Evolutionary conservation across 2,888 invertebrate genomes (phyloP), one percentile per base, ranked within the genome.

Genomic region (Caenorhabditis zanzibari): DNA sequence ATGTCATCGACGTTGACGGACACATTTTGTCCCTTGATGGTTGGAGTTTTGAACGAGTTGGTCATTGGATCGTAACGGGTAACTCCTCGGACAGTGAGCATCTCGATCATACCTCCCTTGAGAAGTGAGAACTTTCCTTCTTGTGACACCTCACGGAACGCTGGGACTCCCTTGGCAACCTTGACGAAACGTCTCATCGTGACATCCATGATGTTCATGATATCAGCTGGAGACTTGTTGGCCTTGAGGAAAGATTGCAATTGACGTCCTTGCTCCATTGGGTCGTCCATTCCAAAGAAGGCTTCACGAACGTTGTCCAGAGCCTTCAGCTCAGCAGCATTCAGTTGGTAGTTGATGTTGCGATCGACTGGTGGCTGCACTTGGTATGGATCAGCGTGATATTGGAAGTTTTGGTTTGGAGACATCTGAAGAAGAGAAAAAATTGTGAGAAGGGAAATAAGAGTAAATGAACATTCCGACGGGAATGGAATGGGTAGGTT

Each of bases 191-290:
- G 87, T 49, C 91, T 85, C 90, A 91, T 92, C 12, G 90, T 88
- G n/a, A 90, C 85, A 79, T 91, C 91, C 90, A 91, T 91, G 66
- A 91, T 90, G 74, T 91, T 91, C 88, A 91, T 86, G 61, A 91
- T 90, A 69, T 91, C 91, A 35, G 86, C 86, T 49, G 91, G 90
- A 22, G 84, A 81, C 64, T 88, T 88, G 66, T 91, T 87, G 9
- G 75, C 19, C 77, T 89, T 89, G 76, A 89, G 77, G 76, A 87
- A 88, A 9, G 88, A 85, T 49, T 85, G 81, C 69, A 83, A 52
- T 68, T 87, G 88, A 19, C 85, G 66, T 72, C 89, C 89, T 24
- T 81, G 82, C 52, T 90, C 90, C 71, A 91, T 75, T 35, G 85
- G 86, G 22, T 91, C 91, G 68, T 90, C 89, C 89, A 91, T 90